These are phyloP conservation scores for Cebus imitator DNA, from an alignment of 2,113 vertebrate species.

Conservation along the genomic window DNA sequence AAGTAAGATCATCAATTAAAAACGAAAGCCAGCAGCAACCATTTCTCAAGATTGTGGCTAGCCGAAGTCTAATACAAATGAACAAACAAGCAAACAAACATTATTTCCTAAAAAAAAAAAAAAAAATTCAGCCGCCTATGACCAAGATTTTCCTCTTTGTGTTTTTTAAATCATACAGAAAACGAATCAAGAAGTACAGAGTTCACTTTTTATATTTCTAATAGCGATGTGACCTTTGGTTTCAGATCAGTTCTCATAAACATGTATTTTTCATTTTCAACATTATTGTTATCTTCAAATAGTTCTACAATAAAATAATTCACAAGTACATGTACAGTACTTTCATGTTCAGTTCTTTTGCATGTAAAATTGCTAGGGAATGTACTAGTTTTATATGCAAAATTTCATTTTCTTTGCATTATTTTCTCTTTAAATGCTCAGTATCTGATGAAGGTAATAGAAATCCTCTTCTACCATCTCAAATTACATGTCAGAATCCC, in stretches of 20 bases:
- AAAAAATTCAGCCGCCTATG: background rate
- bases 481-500: background rate
- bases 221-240: background rate
- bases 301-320: background rate
- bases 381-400: background rate
- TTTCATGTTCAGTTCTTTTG: background rate
- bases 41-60: background rate
- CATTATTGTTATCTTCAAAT: background rate
- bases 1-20: background rate
- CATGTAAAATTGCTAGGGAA: background rate
- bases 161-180: background rate
- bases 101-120: background rate
- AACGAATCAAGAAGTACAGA: background rate
- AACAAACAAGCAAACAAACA: background rate
- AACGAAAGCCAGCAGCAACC: background rate
- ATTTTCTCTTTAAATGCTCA: background rate
- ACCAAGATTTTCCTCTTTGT: background rate
- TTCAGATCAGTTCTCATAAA: background rate
- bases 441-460: background rate
- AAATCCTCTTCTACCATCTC: background rate
- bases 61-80: background rate
- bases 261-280: background rate
- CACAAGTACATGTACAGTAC: background rate
- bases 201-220: background rate
- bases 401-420: conserved; percentile 2